These are phyloP conservation scores for Drosophila oshimai DNA, from an alignment of 1,140 invertebrate species.

Conservation along the genomic window DNA sequence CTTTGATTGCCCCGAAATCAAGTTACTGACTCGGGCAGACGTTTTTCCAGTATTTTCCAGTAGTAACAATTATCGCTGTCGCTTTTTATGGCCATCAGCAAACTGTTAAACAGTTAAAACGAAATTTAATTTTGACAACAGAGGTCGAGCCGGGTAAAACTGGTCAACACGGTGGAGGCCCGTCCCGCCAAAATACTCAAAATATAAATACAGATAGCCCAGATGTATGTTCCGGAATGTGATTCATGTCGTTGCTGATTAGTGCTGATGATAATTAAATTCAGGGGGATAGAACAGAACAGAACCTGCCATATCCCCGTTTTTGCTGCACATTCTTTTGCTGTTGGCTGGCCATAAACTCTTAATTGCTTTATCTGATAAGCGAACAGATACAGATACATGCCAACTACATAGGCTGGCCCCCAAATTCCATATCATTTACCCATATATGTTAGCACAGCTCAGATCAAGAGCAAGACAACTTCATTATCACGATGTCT, in stretches of 20 bases:
- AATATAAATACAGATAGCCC: conserved; percentile 2
- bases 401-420: conserved; percentile 9
- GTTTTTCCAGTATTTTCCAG: conserved; percentile 78
- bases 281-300: neutral
- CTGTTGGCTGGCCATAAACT: conserved; percentile 12
- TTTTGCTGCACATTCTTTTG: neutral
- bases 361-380: conserved; percentile 45
- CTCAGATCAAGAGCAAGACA: conserved; percentile 25
- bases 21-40: conserved; percentile 15
- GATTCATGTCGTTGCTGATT: conserved; percentile 25
- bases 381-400: conserved; percentile 8
- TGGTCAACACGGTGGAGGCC: conserved; percentile 27
- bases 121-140: conserved; percentile 4
- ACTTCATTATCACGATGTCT: conserved; percentile 35
- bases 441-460: conserved; percentile 6
- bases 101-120: conserved; percentile 4
- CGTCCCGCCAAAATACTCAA: conserved; percentile 2
- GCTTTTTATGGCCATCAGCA: conserved; percentile 19
- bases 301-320: neutral
- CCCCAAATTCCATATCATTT: conserved; percentile 21
- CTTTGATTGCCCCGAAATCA: conserved; percentile 61
- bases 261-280: conserved; percentile 11
- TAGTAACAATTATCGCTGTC: conserved; percentile 58
- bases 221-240: neutral
- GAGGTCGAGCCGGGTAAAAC: conserved; percentile 3